Percentiles rank a stretch among this genome's conserved stretches.
Evolutionary conservation across 2,113 vertebrate genomes (phyloP).

Genomic region (Crotophaga sulcirostris): DNA sequence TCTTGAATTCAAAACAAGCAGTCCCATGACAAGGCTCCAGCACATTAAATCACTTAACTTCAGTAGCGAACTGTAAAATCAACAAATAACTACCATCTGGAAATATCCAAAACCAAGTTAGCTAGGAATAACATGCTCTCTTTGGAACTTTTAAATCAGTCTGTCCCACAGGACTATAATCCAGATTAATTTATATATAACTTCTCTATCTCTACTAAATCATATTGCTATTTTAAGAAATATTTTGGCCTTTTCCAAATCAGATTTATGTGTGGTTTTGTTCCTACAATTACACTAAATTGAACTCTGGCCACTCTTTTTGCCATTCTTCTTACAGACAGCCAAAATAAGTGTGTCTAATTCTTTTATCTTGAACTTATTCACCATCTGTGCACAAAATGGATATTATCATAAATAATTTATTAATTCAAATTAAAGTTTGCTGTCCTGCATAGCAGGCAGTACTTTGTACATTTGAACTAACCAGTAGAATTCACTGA

Average conservation of each 20-base stretch:
- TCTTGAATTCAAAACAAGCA: not conserved
- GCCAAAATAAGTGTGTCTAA: not conserved
- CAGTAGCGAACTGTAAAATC: not conserved
- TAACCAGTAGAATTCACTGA: not conserved
- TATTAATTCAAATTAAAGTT: not conserved
- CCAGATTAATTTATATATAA: conserved; percentile 3
- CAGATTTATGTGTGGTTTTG: not conserved
- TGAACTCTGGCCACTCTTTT: not conserved
- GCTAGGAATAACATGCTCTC: not conserved
- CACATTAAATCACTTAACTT: not conserved
- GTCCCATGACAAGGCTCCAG: not conserved
- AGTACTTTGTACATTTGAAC: not conserved
- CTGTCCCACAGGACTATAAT: not conserved
- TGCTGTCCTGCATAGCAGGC: not conserved
- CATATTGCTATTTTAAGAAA: conserved; percentile 17
- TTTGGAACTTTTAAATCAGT: not conserved
- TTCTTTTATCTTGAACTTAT: not conserved
- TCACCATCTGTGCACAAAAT: not conserved
- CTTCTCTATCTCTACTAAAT: not conserved
- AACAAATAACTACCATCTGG: not conserved
- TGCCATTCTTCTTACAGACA: not conserved
- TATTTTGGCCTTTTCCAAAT: not conserved
- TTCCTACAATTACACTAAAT: not conserved
- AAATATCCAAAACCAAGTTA: not conserved
- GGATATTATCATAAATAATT: not conserved